These are phyloP conservation scores for Ceyx margarethae DNA, from an alignment of 2,113 vertebrate genomes.

Conservation along the genomic window DNA sequence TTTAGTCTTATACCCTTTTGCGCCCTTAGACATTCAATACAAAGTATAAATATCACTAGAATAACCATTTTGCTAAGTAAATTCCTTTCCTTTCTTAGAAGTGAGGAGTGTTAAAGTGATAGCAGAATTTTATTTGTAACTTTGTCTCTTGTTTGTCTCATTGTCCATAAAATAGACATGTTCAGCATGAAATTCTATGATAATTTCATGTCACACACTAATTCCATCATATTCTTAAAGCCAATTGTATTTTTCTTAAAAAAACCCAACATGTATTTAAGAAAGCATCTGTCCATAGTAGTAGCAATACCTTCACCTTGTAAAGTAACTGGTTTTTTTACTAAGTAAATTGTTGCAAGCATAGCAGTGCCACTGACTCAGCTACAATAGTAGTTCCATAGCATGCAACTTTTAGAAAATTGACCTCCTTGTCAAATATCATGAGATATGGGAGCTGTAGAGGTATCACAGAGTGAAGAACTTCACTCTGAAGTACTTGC, in stretches of 20 bases:
- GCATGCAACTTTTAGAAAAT: not conserved
- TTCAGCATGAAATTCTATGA: not conserved
- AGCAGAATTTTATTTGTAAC: not conserved
- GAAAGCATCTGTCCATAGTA: not conserved
- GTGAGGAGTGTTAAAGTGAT: not conserved
- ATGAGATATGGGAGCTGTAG: not conserved
- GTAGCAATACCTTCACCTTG: not conserved
- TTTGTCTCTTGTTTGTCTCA: not conserved
- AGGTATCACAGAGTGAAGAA: not conserved
- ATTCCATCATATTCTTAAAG: not conserved
- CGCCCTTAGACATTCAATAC: not conserved
- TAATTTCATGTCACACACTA: not conserved
- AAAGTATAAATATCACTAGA: not conserved
- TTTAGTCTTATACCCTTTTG: not conserved
- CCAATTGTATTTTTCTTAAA: not conserved
- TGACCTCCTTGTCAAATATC: not conserved
- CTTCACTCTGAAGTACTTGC: not conserved
- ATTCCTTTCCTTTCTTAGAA: not conserved
- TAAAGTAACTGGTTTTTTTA: not conserved
- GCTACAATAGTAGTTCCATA: constrained; percentile 10
- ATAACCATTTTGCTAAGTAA: not conserved
- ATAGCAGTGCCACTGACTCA: not conserved
- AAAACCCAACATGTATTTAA: not conserved
- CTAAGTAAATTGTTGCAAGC: not conserved
- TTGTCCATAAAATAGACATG: not conserved